Base-by-base conservation (phyloP, 1,140 invertebrate genomes). In the Drosophila ananassae region DNA sequence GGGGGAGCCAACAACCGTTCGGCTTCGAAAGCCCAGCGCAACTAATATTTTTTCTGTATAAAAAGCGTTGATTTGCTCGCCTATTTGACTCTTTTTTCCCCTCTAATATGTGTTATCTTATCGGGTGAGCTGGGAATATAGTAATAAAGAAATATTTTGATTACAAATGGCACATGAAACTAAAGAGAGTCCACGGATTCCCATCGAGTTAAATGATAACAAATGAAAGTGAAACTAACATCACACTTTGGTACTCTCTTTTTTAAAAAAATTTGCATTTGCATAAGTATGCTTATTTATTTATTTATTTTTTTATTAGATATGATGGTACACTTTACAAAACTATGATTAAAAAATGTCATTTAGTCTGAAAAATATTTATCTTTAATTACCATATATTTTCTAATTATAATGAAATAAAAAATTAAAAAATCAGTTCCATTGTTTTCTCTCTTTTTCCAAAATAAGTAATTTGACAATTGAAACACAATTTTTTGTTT, bases 41-140 rank as follows among this genome's bases (percentile, higher is more conserved):
- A 89, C 83, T 89, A 79, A 89, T 82, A 59, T 67, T 75, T 59
- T 32, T 37, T 56, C 34, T 32, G 13, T 41, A 53, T 21, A 30
- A 74, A 74, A 57, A 46, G 34, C 72, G 51, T 61, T 52, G 48
- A 61, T 54, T 72, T 41, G 56, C 69, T 39, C 13, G 8, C 28
- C 28, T 28, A 21, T 24, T 22, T 39, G 28, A 12, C 17, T 25
- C 44, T 72, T 55, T 58, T 57, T 53, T 32, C 13, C 25, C 22
- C 28, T 41, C 17, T 17, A 17, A 34, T 50, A 21, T 25, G 39
- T 55, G 48, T 76, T 77, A 77, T 77, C 74, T 77, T 77, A 77
- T 77, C 74, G 55, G 34, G 50, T 17, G 64, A 46, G 55, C 12
- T 10, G 28, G 47, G 22, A 39, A 41, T 52, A 47, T 24, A 37